A percentile compares a stretch with the other conserved stretches of the same genome.
Conservation (phyloP, 2,113 vertebrate genomes). For the Hemicordylus capensis region DNA sequence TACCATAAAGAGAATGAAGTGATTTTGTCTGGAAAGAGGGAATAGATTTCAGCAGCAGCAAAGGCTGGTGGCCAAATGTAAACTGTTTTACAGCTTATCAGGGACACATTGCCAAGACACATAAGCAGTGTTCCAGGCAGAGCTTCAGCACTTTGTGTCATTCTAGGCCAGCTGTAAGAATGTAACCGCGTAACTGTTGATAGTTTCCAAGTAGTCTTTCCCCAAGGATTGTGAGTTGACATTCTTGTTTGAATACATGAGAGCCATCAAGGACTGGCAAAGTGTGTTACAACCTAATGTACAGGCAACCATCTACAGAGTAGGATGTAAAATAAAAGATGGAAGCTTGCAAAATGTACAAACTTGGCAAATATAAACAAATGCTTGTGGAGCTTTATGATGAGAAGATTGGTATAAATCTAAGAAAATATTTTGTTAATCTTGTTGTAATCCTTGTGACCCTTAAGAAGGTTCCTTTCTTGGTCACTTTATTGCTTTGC, state of each 20-base stretch:
- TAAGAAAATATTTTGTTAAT: neutral
- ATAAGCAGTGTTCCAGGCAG: neutral
- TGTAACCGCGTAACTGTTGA: neutral
- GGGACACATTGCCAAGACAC: rapidly evolving
- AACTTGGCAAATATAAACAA: neutral
- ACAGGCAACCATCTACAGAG: neutral
- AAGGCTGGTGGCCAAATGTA: constrained; percentile 1
- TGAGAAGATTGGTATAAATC: neutral
- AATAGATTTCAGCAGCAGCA: rapidly evolving
- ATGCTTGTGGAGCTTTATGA: neutral
- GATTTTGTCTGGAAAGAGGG: neutral
- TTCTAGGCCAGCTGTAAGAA: constrained; percentile 15
- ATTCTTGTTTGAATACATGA: neutral
- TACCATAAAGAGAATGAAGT: neutral
- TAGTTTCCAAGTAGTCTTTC: neutral
- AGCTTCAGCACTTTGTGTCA: neutral
- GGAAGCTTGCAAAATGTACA: neutral
- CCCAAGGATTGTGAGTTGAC: neutral
- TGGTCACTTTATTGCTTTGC: neutral
- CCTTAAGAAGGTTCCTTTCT: neutral
- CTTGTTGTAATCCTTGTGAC: neutral
- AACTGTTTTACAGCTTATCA: constrained; percentile 15
- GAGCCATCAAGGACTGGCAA: neutral
- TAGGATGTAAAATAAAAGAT: neutral
- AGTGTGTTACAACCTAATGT: neutral